phyloP scores from a whole-genome alignment of 2,797 vertebrate species.

The Enteromius viviparus region DNA sequence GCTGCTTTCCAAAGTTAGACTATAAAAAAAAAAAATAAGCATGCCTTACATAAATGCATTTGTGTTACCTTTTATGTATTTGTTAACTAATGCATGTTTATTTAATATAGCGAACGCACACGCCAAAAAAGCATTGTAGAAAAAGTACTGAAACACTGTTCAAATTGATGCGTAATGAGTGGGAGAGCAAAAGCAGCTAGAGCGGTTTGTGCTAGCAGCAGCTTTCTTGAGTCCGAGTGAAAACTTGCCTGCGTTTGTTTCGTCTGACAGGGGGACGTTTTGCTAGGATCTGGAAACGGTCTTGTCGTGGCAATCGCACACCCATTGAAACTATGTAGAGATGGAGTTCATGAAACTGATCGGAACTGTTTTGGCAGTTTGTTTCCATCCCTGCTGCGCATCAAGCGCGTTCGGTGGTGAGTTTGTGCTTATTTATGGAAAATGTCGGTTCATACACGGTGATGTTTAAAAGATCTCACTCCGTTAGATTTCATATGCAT shows the following conservation, averaged over 20 bases:
- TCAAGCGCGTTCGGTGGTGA: slow-evolving; percentile 76
- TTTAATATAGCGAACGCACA: background rate
- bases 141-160: background rate
- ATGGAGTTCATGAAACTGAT: slow-evolving; percentile 81
- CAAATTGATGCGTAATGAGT: background rate
- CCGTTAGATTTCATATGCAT: background rate
- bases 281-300: background rate
- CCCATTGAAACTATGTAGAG: slow-evolving; percentile 73
- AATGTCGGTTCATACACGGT: slow-evolving; percentile 31
- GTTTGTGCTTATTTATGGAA: slow-evolving; percentile 49
- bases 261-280: slow-evolving; percentile 24
- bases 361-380: slow-evolving; percentile 75
- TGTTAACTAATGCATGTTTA: background rate
- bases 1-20: background rate
- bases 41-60: background rate
- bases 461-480: background rate
- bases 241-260: slow-evolving; percentile 14
- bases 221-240: slow-evolving; percentile 10
- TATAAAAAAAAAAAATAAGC: background rate
- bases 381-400: slow-evolving; percentile 72
- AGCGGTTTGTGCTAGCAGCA: background rate
- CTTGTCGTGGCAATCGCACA: slow-evolving; percentile 34
- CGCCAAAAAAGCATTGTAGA: background rate
- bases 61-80: background rate
- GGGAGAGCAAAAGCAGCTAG: background rate